phyloP scores from a whole-genome alignment of 2,113 vertebrate species.

The Pteropus alecto region DNA sequence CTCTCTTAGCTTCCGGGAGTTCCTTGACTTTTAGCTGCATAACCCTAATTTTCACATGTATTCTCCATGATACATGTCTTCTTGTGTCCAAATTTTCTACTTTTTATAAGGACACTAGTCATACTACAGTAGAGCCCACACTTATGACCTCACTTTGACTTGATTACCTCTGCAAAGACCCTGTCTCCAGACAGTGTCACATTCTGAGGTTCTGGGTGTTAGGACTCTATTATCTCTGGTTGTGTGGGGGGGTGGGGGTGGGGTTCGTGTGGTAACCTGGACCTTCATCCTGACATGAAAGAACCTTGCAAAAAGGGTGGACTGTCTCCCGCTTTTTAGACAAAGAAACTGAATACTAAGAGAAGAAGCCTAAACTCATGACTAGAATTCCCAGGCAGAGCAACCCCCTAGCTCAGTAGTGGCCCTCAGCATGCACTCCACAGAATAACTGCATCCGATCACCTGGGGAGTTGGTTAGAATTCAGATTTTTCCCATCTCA shows the following conservation, averaged over 20 bases:
- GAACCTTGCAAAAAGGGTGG: neutral
- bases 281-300: neutral
- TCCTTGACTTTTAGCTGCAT: neutral
- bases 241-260: too few relatives aligned
- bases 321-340: neutral
- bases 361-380: neutral
- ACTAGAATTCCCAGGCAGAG: neutral
- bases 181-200: neutral
- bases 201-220: neutral
- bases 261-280: neutral
- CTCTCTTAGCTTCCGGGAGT: neutral
- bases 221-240: neutral
- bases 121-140: neutral
- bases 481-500: neutral
- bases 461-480: neutral
- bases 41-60: neutral
- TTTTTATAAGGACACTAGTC: neutral
- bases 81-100: neutral
- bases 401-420: neutral
- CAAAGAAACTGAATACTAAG: neutral
- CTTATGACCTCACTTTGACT: neutral
- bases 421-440: neutral
- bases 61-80: neutral
- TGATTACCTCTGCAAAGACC: neutral
- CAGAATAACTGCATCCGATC: neutral